Base-by-base conservation (phyloP, 2,113 vertebrate species). In the Origma solitaria region DNA sequence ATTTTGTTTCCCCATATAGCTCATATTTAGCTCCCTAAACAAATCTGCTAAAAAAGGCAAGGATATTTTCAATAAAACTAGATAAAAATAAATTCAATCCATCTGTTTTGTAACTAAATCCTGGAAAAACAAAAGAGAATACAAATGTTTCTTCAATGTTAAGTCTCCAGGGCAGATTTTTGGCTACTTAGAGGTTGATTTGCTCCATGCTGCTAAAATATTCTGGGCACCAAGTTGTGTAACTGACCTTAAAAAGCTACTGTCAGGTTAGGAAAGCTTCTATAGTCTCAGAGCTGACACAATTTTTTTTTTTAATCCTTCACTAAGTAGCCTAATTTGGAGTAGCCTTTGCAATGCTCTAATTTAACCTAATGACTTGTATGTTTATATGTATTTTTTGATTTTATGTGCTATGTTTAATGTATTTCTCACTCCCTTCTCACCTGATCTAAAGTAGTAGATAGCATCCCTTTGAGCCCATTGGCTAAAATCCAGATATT, bases 31-130 rank as follows among this genome's bases (percentile, higher is more conserved):
- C 40, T 82, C 76, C 50, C 80, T 85, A 94, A 95, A 96, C 16
- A 94, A 91, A 92, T 93, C 80, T 90, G 42, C 51, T 83, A 47
- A 61, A 71, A 73, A 58, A 81, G 44, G 72, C 60, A 92, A 88
- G 66, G 73, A 50, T 82, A 49, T 87, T 95, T 97, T 88, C 58
- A 81, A 77, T 82, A 90, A 78, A 89, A 92, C 15, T 60, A 35
- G 4, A 56, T 72, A 73, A 69, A 91, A 93, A 58, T 73, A 94
- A 96, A 96, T 94, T 86, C 31, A 82, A 40, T 94, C 58, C 66
- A 91, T 69, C 73, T 95, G 82, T 57, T 87, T 73, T 88, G 53
- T 86, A 87, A 76, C 40, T 77, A 71, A 80, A 83, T 77, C 61
- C 81, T 83, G 49, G 49, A 88, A 49, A 88, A 89, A 81, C 15